Base-by-base conservation (phyloP, 2,113 vertebrate species). In the Canis aureus region DNA sequence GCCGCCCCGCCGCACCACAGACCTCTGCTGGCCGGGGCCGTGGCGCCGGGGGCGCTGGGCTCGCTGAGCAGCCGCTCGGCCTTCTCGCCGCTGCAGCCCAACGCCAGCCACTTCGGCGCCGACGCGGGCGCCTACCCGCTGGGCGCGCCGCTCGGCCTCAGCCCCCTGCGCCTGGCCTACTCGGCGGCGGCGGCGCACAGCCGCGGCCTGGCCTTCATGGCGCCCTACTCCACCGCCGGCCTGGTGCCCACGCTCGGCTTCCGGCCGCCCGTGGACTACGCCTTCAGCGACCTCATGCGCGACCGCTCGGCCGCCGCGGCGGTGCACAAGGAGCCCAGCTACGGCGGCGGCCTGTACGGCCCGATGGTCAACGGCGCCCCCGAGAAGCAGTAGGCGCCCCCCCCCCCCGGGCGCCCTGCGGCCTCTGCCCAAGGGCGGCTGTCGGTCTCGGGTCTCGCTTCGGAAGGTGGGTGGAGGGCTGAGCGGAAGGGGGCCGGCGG, bases 181-280 rank as follows among this genome's bases (percentile, higher is more conserved):
- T 99, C 99, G 0, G 99, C 99, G 32, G 98, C 98, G 0, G 98
- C 98, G 64, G 99, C 99, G 5, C 99, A 99, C 98, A 99, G 99
- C 99, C 99, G 99, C 20, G 99, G 99, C 97, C 99, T 99, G 97
- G 99, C 99, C 95, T 99, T 99, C 99, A 99, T 99, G 99, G 98
- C 99, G 49, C 99, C 99, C 25, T 99, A 99, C 98, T 99, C 99
- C 97, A 99, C 99, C 93, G 99, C 99, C 3, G 99, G 99, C 64
- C 98, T 99, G 84, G 99, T 99, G 99, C 99, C 99, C 98, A 99
- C 99, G 1, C 98, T 99, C 60, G 99, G 99, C 98, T 99, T 99
- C 99, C 99, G 99, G 95, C 99, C 99, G 29, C 99, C 99, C 92
- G 99, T 99, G 99, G 99, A 99, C 99, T 99, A 99, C 89, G 99